Percentiles rank a stretch among this genome's conserved stretches.
Evolutionary conservation across 2,113 vertebrate genomes (phyloP).

Genomic region (Cyanistes caeruleus): DNA sequence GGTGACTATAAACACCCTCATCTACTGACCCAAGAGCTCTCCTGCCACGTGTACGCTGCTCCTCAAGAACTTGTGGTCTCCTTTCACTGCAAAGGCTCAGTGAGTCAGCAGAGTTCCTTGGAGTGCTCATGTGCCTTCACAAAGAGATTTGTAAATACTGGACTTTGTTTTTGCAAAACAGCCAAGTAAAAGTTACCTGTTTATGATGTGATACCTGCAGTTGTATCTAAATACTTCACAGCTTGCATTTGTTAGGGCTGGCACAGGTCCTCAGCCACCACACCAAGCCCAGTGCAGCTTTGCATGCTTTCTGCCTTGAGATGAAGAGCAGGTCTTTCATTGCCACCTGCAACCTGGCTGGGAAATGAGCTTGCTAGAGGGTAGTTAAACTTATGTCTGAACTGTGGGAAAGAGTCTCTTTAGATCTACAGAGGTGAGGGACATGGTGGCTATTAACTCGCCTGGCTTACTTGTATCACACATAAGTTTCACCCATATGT

Average conservation of each 20-base stretch:
- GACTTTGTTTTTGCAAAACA: not conserved
- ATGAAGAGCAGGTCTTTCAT: not conserved
- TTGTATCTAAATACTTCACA: not conserved
- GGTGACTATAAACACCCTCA: not conserved
- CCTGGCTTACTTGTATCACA: not conserved
- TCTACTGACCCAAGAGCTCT: not conserved
- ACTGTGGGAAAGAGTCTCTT: not conserved
- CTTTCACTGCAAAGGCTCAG: not conserved
- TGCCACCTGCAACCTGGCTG: not conserved
- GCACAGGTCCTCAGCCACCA: not conserved
- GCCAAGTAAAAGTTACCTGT: not conserved
- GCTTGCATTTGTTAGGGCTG: not conserved
- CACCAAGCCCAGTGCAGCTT: not conserved
- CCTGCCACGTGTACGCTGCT: rapidly evolving
- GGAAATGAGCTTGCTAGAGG: not conserved
- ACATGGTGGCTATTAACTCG: not conserved
- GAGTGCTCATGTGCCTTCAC: not conserved
- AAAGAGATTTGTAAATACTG: slow-evolving; percentile 17
- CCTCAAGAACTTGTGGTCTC: not conserved
- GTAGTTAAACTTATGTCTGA: not conserved
- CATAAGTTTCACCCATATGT: not conserved
- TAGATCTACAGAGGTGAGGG: not conserved
- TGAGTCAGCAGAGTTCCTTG: slow-evolving; percentile 1
- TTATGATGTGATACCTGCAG: not conserved
- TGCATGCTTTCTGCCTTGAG: not conserved